phyloP scores from a whole-genome alignment of 2,888 invertebrate species.

The Mongoloraphidia duomilia region DNA sequence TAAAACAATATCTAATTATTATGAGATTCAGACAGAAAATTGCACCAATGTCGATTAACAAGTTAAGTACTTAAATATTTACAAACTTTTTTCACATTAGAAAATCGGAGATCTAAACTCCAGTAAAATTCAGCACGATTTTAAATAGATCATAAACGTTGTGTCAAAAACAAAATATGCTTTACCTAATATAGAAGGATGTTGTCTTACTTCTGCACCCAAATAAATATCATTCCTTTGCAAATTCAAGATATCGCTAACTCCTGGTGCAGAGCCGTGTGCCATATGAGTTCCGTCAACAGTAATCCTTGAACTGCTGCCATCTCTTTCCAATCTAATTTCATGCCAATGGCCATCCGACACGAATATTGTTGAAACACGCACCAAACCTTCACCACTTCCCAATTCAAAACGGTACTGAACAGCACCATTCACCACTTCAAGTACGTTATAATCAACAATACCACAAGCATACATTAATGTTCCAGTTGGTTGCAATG shows the following conservation, averaged over 20 bases:
- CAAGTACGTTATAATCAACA: conserved; percentile 78
- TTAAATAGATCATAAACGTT: conserved; percentile 2
- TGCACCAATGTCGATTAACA: background rate
- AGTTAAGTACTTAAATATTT: background rate
- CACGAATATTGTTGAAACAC: conserved; percentile 60
- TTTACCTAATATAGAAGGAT: conserved; percentile 49
- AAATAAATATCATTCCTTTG: conserved; percentile 71
- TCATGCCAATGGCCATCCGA: conserved; percentile 79
- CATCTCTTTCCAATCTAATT: conserved; percentile 62
- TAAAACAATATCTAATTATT: background rate
- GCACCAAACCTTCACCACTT: conserved; percentile 73
- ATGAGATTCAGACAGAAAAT: no score
- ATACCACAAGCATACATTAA: conserved; percentile 75
- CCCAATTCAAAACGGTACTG: conserved; percentile 89
- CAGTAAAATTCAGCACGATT: no score
- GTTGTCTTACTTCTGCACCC: conserved; percentile 67
- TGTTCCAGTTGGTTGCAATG: conserved; percentile 69
- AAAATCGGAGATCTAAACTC: no score
- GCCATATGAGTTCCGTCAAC: conserved; percentile 62
- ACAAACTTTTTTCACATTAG: background rate
- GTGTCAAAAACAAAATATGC: background rate
- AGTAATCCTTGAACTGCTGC: conserved; percentile 61
- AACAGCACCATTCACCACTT: conserved; percentile 71
- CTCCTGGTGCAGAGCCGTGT: conserved; percentile 64
- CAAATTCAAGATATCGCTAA: conserved; percentile 71